A percentile compares a stretch with the other conserved stretches of the same genome.
These are phyloP conservation scores for Nemotelus nigrinus DNA, from an alignment of 2,888 invertebrate species.

Conservation along the genomic window DNA sequence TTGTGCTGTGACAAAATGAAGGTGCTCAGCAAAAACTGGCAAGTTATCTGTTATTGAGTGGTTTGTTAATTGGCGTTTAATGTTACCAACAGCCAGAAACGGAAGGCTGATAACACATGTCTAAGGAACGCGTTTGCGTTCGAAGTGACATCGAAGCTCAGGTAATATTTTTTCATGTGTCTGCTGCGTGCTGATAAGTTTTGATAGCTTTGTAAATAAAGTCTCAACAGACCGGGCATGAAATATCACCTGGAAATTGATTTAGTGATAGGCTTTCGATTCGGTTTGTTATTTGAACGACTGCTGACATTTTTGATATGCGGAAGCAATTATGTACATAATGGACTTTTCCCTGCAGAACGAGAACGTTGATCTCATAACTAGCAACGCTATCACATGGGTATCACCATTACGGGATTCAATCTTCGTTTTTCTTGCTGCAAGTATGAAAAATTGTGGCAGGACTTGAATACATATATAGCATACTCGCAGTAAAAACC, in stretches of 20 bases:
- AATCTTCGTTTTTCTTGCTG: no score
- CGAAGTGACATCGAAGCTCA: background rate
- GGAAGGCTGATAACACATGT: slow-evolving; percentile 37
- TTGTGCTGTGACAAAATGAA: background rate
- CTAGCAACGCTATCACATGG: no score
- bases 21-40: background rate
- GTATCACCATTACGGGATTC: no score
- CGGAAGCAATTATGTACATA: no score
- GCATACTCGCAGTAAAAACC: no score
- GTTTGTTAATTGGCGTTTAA: slow-evolving; percentile 38
- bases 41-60: slow-evolving; percentile 19
- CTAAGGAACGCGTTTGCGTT: background rate
- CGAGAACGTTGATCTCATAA: no score
- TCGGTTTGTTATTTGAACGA: background rate
- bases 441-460: no score
- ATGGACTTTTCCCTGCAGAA: no score
- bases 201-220: slow-evolving; percentile 10
- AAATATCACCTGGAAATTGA: slow-evolving; percentile 21
- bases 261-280: background rate
- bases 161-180: background rate
- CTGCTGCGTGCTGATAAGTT: background rate
- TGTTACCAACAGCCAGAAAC: slow-evolving; percentile 32
- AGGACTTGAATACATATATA: no score
- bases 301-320: background rate
- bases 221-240: background rate